Base-by-base conservation (phyloP, 1,140 invertebrate species). In the Hesperophylax magnus region DNA sequence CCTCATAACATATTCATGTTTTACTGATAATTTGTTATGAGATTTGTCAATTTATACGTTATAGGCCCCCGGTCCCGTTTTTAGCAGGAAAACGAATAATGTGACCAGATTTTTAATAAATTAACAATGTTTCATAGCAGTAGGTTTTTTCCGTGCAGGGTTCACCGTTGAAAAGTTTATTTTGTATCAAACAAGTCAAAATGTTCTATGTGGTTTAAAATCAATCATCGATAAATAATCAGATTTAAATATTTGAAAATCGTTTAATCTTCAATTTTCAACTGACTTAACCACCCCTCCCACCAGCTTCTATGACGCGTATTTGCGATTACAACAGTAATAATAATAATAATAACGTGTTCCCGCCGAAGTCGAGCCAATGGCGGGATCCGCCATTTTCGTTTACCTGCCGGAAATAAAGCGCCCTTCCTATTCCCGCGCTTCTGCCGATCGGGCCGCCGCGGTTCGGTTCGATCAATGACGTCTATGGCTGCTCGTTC, bases 401-500 rank as follows among this genome's bases (percentile, higher is more conserved):
- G 58, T 61, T 61, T 61, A 61, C 58, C 58, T 61, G 58, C 18
- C 58, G 58, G 58, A 61, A 61, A 61, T 61, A 61, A 61, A 61
- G 58, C 58, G 58, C 58, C 58, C 58, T 61, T 61, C 24, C 58
- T 8, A 22, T 61, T 20, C 17, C 58, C 18, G 18, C 58, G 8
- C 58, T 22, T 61, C 58, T 22, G 58, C 58, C 58, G 24, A 61
- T 61, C 58, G 8, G 58, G 20, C 18, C 2, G 58, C 58, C 8
- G 58, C 18, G 18, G 58, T 61, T 60, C 56, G 56, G n/a, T 60
- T 61, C 58, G 58, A 20, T 22, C 18, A 61, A 61, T 20, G 18
- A 3, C 17, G 56, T n/a, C 22, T 20, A 22, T 8, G 18, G 18
- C n/a, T 20, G 58, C 24, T 20, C 15, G 18, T 61, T 22, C 58